phyloP scores from a whole-genome alignment of 2,797 vertebrate species.

The Cottoperca gobio region DNA sequence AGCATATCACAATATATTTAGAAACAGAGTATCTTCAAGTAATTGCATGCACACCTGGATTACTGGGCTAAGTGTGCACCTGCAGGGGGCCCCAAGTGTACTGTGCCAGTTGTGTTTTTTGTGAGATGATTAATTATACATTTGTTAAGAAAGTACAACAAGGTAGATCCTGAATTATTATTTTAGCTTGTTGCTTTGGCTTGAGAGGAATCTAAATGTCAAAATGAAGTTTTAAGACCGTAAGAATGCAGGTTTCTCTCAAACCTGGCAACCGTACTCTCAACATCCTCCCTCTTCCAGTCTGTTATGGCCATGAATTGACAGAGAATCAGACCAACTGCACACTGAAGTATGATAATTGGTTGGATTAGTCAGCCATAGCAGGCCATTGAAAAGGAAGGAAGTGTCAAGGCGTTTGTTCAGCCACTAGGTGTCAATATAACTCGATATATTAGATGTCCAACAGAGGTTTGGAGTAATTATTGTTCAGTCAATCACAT shows the following conservation, averaged over 20 bases:
- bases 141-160: neutral
- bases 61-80: too few relatives aligned
- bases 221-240: too few relatives aligned
- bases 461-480: neutral
- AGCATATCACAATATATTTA: neutral
- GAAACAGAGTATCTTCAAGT: neutral
- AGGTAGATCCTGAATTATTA: neutral
- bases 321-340: constrained; percentile 47
- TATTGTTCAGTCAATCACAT: neutral
- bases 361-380: neutral
- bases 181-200: too few relatives aligned
- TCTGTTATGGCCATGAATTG: constrained; percentile 33
- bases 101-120: too few relatives aligned
- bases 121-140: too few relatives aligned
- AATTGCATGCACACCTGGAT: too few relatives aligned
- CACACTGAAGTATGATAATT: neutral
- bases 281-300: constrained; percentile 5
- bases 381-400: neutral
- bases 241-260: neutral
- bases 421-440: constrained; percentile 52
- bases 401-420: neutral
- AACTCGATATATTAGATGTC: neutral
- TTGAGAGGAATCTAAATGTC: too few relatives aligned
- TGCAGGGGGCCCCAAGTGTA: too few relatives aligned
- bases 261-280: constrained; percentile 53